Base-by-base conservation (phyloP, 2,797 vertebrate genomes). In the Siniperca undulata region DNA sequence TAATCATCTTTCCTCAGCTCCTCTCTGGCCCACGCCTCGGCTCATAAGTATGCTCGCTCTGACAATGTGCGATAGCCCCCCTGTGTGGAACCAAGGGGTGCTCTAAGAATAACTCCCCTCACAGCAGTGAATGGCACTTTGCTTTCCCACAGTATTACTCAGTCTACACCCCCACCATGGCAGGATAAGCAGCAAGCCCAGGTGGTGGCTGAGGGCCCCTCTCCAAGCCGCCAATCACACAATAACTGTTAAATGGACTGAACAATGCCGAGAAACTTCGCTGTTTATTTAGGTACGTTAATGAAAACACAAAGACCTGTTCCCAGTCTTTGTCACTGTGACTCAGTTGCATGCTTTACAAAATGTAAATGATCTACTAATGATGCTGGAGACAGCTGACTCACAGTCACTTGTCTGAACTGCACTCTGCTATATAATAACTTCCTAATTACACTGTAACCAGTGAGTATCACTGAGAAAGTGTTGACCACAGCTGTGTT, bases 81-180 rank as follows among this genome's bases (percentile, higher is more conserved):
- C 88, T 66, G 83, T 82, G 88, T 81, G 81, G 80, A 88, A 52
- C 70, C n/a, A 74, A 90, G 77, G 88, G 89, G 83, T 84, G 88
- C 88, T 80, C 90, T 88, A 91, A 89, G 93, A 94, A 93, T 93
- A 94, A 93, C 89, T 93, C 89, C 89, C 86, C 83, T 87, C 74
- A 66, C 85, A 91, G 88, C 81, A 67, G 87, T 92, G 91, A 94
- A 95, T 90, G 93, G 85, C 86, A 90, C 91, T 85, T 85, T 85
- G 85, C 88, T 94, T 95, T 95, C 93, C 93, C 94, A 95, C 92
- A 93, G 84, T 87, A 87, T 91, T 90, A 87, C 90, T 92, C 92
- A 89, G 85, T 83, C 85, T 82, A 84, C 92, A 89, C 89, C 92
- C 91, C 91, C 92, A 90, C 82, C 88, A 90, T 84, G 89, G 88